A percentile compares a stretch with the other conserved stretches of the same genome.
These are phyloP conservation scores for Rhopilema esculentum DNA, from an alignment of 30 jellyfish, hydroid and myxozoan species.

Conservation along the genomic window DNA sequence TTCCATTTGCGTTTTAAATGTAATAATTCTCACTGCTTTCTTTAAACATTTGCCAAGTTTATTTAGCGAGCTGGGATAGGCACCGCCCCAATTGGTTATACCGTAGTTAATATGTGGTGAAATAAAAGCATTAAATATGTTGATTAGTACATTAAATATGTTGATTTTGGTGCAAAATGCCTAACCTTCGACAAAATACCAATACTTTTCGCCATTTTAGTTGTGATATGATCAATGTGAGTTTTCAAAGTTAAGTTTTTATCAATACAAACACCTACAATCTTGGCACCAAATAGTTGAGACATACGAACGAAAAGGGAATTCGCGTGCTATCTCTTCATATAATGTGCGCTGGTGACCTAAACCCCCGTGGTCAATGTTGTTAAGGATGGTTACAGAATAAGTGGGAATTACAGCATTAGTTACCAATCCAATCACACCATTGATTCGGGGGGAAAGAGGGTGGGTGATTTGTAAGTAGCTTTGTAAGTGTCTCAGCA, in stretches of 20 bases:
- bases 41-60: conserved; percentile 15
- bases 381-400: too few relatives aligned
- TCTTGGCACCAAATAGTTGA: not conserved
- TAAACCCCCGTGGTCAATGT: too few relatives aligned
- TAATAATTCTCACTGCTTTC: conserved; percentile 23
- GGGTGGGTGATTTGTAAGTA: too few relatives aligned
- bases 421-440: too few relatives aligned
- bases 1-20: conserved; percentile 19
- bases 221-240: conserved; percentile 35
- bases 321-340: too few relatives aligned
- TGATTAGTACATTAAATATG: conserved; percentile 2
- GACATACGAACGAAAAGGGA: too few relatives aligned
- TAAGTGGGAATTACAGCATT: too few relatives aligned
- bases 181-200: conserved; percentile 30
- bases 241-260: conserved; percentile 29
- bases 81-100: conserved; percentile 20
- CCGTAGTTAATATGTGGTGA: conserved; percentile 16
- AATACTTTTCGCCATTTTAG: conserved; percentile 17
- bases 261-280: conserved; percentile 27
- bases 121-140: conserved; percentile 36
- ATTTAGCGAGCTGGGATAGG: conserved; percentile 12
- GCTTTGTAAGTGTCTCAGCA: too few relatives aligned
- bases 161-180: conserved; percentile 24
- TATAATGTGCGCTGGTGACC: too few relatives aligned
- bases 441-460: too few relatives aligned